Evolutionary conservation across 2,888 invertebrate genomes (phyloP).

Genomic region (Drosophila kokeensis): DNA sequence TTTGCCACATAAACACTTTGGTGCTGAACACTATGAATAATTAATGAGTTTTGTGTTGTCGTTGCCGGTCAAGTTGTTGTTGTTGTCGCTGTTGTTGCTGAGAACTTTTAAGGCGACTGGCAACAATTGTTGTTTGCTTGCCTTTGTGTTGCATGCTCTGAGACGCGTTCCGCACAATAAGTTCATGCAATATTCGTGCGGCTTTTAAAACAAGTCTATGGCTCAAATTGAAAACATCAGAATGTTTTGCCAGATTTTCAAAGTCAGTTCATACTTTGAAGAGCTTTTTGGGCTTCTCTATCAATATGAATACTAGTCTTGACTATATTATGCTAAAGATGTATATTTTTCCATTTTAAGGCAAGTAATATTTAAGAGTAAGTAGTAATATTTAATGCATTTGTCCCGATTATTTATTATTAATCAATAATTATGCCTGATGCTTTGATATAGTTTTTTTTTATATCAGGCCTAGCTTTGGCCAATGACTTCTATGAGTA

Average conservation of each 20-base stretch:
- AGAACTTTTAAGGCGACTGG: slow-evolving; percentile 45
- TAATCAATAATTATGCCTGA: background rate
- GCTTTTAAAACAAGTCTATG: slow-evolving; percentile 41
- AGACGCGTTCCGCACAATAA: slow-evolving; percentile 29
- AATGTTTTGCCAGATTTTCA: background rate
- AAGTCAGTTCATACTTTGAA: background rate
- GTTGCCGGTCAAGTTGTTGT: slow-evolving; percentile 30
- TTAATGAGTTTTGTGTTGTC: slow-evolving; percentile 67
- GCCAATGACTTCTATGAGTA: background rate
- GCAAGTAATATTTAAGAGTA: background rate
- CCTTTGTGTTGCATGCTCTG: slow-evolving; percentile 44
- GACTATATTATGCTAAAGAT: background rate
- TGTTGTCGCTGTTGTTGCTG: slow-evolving; percentile 20
- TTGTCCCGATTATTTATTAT: background rate
- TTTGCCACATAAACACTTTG: slow-evolving; percentile 74
- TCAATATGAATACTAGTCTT: background rate
- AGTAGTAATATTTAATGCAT: background rate
- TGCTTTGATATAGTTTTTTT: background rate
- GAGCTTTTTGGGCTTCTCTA: background rate
- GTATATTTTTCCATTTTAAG: background rate
- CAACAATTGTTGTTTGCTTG: slow-evolving; percentile 32
- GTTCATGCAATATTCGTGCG: slow-evolving; percentile 55
- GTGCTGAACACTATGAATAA: slow-evolving; percentile 75
- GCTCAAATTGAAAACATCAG: background rate
- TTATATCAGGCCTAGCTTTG: background rate